Base-by-base conservation (phyloP, 2,888 invertebrate species). In the Melanargia galathea region DNA sequence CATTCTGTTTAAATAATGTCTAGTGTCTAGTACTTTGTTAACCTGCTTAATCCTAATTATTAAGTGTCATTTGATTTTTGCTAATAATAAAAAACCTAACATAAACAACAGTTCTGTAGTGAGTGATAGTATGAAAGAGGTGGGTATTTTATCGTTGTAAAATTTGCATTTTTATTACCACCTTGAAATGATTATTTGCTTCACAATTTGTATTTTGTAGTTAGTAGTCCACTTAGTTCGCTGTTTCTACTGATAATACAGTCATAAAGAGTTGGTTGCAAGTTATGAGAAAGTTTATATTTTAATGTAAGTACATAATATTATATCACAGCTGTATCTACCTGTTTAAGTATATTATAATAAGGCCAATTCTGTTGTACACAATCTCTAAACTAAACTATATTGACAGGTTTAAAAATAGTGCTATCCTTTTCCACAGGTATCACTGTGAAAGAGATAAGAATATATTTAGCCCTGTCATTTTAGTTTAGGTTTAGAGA, bases 121-220 rank as follows among this genome's bases (percentile, higher is more conserved):
- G 51, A 26, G 18, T 26, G 24, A 48, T 30, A 10, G 16, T 51
- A 20, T 13, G 8, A 10, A 49, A 30, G 11, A 20, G 8, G 26
- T 30, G 30, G n/a, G 26, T 49, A 26, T 16, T 40, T 45, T 45
- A 30, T 20, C 24, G 18, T 43, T 45, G 43, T 24, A 45, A 48
- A 46, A 48, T 54, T 64, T 24, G 38, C 30, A 45, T 51, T 43
- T 40, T 22, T 18, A 40, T 63, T 26, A 24, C 22, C 24, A 20
- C 43, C 56, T 45, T 30, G 26, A 30, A 30, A n/a, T n/a, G n/a
- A 26, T 56, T 18, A 52, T 22, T 22, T 20, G 1, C 40, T 43
- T 18, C 16, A 43, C 40, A 43, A 6, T 48, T n/a, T 46, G 45
- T 22, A 46, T 7, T 46, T n/a, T 33, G 30, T 30, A 35, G 6